phyloP scores from a whole-genome alignment of 2,888 invertebrate genomes.

The Molanna angustata region DNA sequence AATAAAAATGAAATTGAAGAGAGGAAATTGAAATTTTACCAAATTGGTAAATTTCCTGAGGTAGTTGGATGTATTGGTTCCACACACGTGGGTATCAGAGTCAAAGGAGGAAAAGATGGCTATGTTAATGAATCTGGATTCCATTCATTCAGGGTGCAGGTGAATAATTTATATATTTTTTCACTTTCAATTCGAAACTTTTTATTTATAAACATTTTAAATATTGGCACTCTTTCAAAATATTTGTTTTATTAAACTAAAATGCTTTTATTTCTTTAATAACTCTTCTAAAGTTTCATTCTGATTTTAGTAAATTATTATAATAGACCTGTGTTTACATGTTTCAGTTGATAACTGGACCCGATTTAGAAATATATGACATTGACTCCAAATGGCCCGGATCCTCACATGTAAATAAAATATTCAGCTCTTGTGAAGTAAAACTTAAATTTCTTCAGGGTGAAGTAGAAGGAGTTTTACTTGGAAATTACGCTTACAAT shows the following conservation, averaged over 20 bases:
- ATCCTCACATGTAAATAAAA: constrained; percentile 33
- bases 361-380: constrained; percentile 32
- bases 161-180: too few relatives aligned
- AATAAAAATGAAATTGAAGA: constrained; percentile 22
- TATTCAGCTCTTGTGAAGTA: constrained; percentile 31
- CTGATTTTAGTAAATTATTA: too few relatives aligned
- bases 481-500: constrained; percentile 31
- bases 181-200: too few relatives aligned
- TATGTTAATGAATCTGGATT: constrained; percentile 34
- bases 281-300: too few relatives aligned
- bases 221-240: too few relatives aligned
- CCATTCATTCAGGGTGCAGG: constrained; percentile 34
- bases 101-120: constrained; percentile 29
- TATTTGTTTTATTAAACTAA: too few relatives aligned
- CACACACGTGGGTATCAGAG: constrained; percentile 33
- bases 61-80: constrained; percentile 33
- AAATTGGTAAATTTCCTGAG: constrained; percentile 32
- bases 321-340: too few relatives aligned
- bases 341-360: constrained; percentile 33
- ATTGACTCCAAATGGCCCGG: constrained; percentile 33
- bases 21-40: constrained; percentile 28
- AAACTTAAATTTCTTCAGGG: constrained; percentile 28
- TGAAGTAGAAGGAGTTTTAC: constrained; percentile 32
- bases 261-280: too few relatives aligned
- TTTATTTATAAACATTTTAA: too few relatives aligned